These are phyloP conservation scores for Heliconius charithonia DNA, from an alignment of 2,888 invertebrate species.

Conservation along the genomic window DNA sequence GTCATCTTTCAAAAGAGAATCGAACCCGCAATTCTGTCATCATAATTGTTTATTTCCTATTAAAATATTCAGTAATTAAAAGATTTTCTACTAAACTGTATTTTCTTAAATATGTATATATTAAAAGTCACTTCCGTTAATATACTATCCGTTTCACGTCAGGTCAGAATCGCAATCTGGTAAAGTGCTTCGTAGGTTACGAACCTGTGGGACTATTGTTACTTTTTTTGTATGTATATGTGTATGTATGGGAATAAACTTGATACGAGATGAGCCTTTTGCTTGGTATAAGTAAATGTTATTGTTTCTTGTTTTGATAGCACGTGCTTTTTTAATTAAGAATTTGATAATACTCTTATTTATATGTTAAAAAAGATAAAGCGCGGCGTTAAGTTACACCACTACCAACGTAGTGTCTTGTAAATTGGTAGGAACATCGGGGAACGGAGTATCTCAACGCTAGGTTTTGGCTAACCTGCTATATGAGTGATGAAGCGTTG, in stretches of 20 bases:
- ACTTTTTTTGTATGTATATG: slow-evolving; percentile 36
- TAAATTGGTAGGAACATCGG: no score
- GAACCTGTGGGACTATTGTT: slow-evolving; percentile 30
- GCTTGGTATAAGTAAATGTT: slow-evolving; percentile 1
- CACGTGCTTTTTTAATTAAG: no score
- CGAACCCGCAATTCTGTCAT: no score
- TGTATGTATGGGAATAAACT: background rate
- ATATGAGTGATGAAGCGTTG: no score
- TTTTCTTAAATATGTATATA: background rate
- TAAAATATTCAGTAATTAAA: background rate
- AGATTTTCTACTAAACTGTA: background rate
- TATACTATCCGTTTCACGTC: slow-evolving; percentile 37
- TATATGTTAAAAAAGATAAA: no score
- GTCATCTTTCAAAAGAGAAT: no score
- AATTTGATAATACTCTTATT: no score
- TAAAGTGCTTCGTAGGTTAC: slow-evolving; percentile 51
- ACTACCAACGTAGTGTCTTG: no score
- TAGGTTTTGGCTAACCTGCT: no score
- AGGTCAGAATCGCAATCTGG: slow-evolving; percentile 64
- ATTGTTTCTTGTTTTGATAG: background rate
- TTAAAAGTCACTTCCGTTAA: slow-evolving; percentile 35
- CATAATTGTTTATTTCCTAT: background rate
- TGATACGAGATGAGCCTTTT: slow-evolving; percentile 5
- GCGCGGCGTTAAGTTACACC: no score
- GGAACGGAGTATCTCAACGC: no score